Conservation (phyloP, 1,140 invertebrate genomes). For the Scylla paramamosain region DNA sequence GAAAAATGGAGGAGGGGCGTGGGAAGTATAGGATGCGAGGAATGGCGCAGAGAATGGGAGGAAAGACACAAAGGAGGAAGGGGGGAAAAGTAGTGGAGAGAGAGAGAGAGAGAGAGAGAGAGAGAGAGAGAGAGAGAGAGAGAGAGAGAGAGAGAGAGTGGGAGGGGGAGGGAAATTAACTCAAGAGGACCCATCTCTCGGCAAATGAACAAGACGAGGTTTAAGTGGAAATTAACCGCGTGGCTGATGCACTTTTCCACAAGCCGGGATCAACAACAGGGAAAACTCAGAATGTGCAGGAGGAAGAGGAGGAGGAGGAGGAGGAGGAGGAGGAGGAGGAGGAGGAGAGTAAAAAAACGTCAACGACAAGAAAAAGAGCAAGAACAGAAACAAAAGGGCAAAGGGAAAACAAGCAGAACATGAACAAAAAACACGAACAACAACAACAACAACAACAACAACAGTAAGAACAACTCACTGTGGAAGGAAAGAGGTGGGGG, state of each 20-base stretch:
- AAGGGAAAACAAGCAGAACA: background rate
- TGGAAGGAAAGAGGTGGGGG: background rate
- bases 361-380: background rate
- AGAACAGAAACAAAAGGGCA: background rate
- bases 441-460: background rate
- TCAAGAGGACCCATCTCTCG: background rate
- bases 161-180: background rate
- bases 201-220: background rate
- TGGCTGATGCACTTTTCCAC: background rate
- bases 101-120: constrained; percentile 24
- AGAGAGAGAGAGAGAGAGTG: constrained; percentile 15
- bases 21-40: background rate
- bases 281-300: too few relatives aligned
- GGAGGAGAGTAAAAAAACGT: background rate
- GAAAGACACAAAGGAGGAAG: background rate
- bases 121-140: background rate
- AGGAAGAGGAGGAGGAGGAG: too few relatives aligned
- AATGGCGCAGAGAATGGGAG: background rate
- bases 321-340: background rate
- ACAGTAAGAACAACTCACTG: background rate
- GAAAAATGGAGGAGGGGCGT: background rate
- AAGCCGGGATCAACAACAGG: background rate
- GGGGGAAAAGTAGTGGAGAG: too few relatives aligned
- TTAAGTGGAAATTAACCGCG: background rate
- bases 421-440: background rate